A percentile compares a stretch with the other conserved stretches of the same genome.
These are phyloP conservation scores for Glyptemys insculpta DNA, from an alignment of 2,797 vertebrate genomes.

Conservation along the genomic window DNA sequence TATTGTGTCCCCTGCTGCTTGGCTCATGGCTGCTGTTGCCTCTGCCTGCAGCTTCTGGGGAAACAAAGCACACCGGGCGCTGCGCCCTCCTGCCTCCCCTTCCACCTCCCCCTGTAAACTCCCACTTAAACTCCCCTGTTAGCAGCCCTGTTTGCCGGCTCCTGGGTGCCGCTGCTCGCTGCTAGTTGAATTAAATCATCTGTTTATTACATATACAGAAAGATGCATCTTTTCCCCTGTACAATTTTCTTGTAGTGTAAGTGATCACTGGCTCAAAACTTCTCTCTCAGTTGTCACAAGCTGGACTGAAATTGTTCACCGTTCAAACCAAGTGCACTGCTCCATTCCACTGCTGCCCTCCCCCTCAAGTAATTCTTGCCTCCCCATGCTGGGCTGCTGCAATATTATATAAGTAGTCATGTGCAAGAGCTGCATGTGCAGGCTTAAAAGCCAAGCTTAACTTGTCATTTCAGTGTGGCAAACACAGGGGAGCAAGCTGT, in stretches of 20 bases:
- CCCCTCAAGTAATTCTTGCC: not conserved
- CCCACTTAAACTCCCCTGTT: too few species aligned
- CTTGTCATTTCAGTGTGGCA: not conserved
- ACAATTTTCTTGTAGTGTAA: not conserved
- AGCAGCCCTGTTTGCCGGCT: too few species aligned
- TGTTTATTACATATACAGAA: not conserved
- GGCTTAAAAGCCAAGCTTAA: slow-evolving; percentile 39
- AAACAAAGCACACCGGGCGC: too few species aligned
- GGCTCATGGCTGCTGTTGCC: too few species aligned
- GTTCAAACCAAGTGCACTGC: not conserved
- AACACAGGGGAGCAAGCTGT: not conserved
- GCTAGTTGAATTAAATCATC: not conserved
- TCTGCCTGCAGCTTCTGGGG: too few species aligned
- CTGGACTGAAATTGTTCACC: not conserved
- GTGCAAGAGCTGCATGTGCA: slow-evolving; percentile 52
- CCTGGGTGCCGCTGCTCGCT: too few species aligned
- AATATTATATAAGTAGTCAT: slow-evolving; percentile 69
- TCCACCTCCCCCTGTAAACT: too few species aligned
- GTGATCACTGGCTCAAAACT: not conserved
- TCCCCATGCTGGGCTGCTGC: slow-evolving; percentile 49
- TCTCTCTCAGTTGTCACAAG: not conserved
- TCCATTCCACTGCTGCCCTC: not conserved
- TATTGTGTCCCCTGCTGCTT: too few species aligned
- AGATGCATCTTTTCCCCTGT: not conserved
- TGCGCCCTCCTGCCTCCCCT: too few species aligned